Percentiles rank a stretch among this genome's conserved stretches.
These are phyloP conservation scores for Corythucha ciliata DNA, from an alignment of 2,888 invertebrate genomes.

Conservation along the genomic window DNA sequence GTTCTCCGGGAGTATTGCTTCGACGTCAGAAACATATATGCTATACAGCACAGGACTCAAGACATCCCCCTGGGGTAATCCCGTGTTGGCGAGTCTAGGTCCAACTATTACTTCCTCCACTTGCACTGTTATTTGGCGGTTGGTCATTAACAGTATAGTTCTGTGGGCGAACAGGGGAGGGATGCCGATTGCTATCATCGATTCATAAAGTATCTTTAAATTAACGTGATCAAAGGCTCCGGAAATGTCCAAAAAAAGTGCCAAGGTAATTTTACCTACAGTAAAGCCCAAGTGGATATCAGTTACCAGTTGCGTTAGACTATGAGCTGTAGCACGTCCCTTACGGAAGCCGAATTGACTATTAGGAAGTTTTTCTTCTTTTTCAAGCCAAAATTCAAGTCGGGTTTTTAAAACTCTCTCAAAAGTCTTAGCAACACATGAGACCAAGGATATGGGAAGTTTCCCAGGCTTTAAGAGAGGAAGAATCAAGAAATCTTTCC, in stretches of 20 bases:
- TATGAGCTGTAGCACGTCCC: not conserved
- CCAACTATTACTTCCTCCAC: too few species aligned
- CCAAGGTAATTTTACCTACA: not conserved
- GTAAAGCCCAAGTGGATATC: not conserved
- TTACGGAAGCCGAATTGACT: not conserved
- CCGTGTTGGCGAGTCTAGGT: too few species aligned
- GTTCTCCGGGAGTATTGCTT: too few species aligned
- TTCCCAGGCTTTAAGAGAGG: constrained; percentile 3
- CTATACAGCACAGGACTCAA: too few species aligned
- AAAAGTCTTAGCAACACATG: constrained; percentile 6
- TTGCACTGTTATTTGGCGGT: too few species aligned
- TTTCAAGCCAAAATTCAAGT: not conserved
- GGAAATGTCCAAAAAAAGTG: constrained; percentile 6
- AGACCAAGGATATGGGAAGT: constrained; percentile 1
- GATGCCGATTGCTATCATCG: too few species aligned
- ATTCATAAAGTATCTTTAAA: too few species aligned
- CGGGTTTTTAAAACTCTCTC: not conserved
- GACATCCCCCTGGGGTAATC: too few species aligned
- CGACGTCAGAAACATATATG: too few species aligned
- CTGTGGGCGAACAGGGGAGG: too few species aligned
- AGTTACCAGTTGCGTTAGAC: not conserved
- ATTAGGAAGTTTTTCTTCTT: not conserved
- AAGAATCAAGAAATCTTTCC: not conserved
- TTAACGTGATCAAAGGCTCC: too few species aligned
- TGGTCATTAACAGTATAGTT: too few species aligned